Evolutionary conservation across 2,113 vertebrate genomes (phyloP).

Genomic region (Hypomesus transpacificus): DNA sequence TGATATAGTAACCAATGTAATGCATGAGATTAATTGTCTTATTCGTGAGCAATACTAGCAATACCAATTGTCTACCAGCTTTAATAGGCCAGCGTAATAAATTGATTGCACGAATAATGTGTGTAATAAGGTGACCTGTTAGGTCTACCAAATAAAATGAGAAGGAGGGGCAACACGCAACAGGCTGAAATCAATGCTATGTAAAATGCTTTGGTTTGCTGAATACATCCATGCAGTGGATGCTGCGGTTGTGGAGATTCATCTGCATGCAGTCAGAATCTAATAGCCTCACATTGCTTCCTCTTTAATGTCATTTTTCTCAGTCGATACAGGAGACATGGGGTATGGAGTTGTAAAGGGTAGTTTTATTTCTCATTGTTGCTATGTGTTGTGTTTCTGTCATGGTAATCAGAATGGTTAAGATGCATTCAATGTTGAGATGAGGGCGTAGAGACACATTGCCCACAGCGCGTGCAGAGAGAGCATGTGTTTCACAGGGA

Average conservation of each 20-base stretch:
- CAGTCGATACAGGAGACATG: neutral
- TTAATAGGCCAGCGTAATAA: conserved; percentile 7
- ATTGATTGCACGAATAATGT: conserved; percentile 28
- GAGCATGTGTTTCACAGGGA: too few relatives aligned
- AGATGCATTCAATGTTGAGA: too few relatives aligned
- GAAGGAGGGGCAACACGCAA: conserved; percentile 34
- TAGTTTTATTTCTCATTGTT: neutral
- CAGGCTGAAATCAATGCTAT: conserved; percentile 27
- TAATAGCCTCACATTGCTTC: neutral
- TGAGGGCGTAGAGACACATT: too few relatives aligned
- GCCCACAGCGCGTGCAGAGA: too few relatives aligned
- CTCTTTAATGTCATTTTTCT: neutral
- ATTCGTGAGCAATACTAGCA: neutral
- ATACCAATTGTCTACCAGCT: too few relatives aligned
- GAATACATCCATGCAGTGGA: conserved; percentile 3
- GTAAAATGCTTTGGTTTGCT: conserved; percentile 25
- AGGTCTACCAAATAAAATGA: conserved; percentile 19
- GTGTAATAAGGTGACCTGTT: conserved; percentile 12
- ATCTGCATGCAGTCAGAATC: neutral
- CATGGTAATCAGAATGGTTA: too few relatives aligned
- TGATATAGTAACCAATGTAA: too few relatives aligned
- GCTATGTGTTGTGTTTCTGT: neutral
- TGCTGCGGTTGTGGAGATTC: neutral
- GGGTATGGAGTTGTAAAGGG: neutral
- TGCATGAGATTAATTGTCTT: neutral